A percentile compares a stretch with the other conserved stretches of the same genome.
Evolutionary conservation across 2,797 vertebrate genomes (phyloP).

Genomic region (Tachyglossus aculeatus): DNA sequence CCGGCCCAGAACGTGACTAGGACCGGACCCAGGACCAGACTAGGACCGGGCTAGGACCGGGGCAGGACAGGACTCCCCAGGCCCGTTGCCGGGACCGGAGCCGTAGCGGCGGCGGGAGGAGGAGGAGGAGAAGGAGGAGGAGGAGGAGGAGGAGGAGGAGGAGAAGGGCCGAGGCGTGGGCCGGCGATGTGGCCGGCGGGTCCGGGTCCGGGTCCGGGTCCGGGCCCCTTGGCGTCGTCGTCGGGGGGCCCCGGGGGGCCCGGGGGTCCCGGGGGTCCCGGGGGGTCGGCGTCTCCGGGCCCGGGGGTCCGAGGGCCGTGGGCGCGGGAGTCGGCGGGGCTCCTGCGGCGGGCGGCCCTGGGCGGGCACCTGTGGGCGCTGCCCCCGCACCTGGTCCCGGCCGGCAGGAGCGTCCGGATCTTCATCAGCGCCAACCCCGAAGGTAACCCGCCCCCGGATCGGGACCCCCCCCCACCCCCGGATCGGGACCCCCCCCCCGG

Average conservation of each 20-base stretch:
- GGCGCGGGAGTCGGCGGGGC: constrained; percentile 90
- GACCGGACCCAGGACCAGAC: too few species aligned
- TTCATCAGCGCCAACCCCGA: constrained; percentile 96
- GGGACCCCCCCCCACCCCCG: too few species aligned
- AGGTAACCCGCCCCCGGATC: too few species aligned
- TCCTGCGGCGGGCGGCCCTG: constrained; percentile 88
- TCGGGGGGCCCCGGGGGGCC: neutral
- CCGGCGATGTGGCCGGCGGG: constrained; percentile 89
- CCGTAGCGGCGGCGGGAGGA: too few species aligned
- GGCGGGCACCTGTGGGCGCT: constrained; percentile 87
- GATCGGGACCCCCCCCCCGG: neutral
- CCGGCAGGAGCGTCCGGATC: constrained; percentile 90
- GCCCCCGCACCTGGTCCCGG: constrained; percentile 87
- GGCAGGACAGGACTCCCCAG: too few species aligned
- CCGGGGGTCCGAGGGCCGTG: constrained; percentile 78
- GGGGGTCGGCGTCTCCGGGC: constrained; percentile 53
- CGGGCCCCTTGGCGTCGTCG: constrained; percentile 1
- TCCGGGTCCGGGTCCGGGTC: too few species aligned
- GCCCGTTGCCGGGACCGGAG: too few species aligned
- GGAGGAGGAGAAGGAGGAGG: too few species aligned
- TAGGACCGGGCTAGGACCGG: too few species aligned
- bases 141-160: too few species aligned
- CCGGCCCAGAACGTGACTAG: too few species aligned
- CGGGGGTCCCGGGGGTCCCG: constrained; percentile 67
- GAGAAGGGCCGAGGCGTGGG: too few species aligned